Percentiles rank a stretch among this genome's conserved stretches.
Evolutionary conservation across 2,113 vertebrate species (phyloP).

Genomic region (Tupaia tana): DNA sequence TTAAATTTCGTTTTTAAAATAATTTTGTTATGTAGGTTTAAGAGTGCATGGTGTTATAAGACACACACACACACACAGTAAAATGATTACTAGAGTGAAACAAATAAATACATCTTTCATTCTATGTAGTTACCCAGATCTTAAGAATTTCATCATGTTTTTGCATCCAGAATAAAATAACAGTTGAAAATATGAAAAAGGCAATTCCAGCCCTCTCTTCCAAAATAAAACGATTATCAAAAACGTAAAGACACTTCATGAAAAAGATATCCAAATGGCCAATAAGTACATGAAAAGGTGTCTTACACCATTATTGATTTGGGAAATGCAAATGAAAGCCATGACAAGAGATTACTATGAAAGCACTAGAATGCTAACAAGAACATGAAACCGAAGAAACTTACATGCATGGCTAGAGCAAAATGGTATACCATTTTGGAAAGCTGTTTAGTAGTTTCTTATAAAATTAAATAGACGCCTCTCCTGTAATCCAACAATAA

Average conservation of each 20-base stretch:
- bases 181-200: neutral
- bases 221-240: neutral
- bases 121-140: neutral
- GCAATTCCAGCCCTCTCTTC: neutral
- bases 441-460: neutral
- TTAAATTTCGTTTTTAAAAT: neutral
- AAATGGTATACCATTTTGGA: neutral
- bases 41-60: neutral
- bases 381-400: neutral
- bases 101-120: neutral
- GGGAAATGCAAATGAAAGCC: neutral
- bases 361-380: neutral
- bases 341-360: neutral
- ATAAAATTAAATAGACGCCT: neutral
- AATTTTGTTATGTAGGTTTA: neutral
- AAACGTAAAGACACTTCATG: neutral
- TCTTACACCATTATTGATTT: neutral
- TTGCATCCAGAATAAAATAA: neutral
- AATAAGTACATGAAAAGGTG: neutral
- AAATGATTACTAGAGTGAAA: neutral
- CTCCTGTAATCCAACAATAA: neutral
- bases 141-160: neutral
- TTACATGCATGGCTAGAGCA: neutral
- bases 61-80: neutral
- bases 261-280: neutral